A percentile compares a stretch with the other conserved stretches of the same genome.
These are phyloP conservation scores for Adineta ricciae DNA, from an alignment of 2,888 invertebrate species.

Conservation along the genomic window DNA sequence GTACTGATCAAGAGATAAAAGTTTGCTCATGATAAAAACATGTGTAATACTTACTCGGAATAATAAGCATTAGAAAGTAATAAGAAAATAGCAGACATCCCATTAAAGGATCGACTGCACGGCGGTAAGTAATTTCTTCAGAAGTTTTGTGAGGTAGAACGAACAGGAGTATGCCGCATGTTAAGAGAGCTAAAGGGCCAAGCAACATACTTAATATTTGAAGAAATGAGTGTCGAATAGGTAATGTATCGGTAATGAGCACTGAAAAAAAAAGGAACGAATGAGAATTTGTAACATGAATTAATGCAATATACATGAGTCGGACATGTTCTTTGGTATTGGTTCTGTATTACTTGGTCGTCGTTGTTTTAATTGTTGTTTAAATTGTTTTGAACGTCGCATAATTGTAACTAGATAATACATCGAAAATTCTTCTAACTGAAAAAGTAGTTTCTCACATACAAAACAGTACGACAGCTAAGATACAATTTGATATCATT, in stretches of 20 bases:
- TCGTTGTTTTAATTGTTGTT: not conserved
- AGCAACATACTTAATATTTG: conserved; percentile 11
- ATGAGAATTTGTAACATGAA: too few species aligned
- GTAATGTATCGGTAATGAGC: not conserved
- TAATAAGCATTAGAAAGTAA: not conserved
- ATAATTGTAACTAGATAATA: not conserved
- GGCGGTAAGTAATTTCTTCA: not conserved
- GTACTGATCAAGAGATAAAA: not conserved
- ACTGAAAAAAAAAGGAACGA: not conserved
- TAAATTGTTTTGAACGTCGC: not conserved
- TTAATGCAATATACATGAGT: not conserved
- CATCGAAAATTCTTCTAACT: too few species aligned
- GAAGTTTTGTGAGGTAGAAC: not conserved
- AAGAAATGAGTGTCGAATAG: not conserved
- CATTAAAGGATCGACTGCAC: not conserved
- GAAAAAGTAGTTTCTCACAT: too few species aligned
- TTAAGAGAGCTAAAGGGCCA: not conserved
- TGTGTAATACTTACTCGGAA: not conserved
- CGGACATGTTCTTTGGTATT: not conserved
- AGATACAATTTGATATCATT: not conserved
- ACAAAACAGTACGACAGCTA: not conserved
- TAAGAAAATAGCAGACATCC: not conserved
- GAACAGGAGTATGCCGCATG: not conserved
- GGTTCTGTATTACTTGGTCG: not conserved
- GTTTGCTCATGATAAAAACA: not conserved